Base-by-base conservation (phyloP, 2,888 invertebrate species). In the Atrina japonica region DNA sequence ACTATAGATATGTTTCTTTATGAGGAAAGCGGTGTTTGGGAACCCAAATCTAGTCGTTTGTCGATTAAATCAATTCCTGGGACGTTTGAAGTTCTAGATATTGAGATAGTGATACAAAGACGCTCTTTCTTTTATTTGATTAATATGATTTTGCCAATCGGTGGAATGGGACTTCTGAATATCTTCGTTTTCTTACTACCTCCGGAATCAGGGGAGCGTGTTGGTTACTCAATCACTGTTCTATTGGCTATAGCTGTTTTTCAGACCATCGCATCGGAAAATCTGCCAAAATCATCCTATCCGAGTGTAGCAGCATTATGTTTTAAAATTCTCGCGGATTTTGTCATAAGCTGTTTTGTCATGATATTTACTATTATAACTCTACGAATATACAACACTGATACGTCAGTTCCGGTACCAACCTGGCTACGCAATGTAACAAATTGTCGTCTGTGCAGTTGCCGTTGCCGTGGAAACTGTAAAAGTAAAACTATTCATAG, bases 121-220 rank as follows among this genome's bases (percentile, higher is more conserved):
- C 11, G 40, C n/a, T 16, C 59, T 11, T 41, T 25, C 9, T 59
- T 59, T 11, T 41, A 59, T 23, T 11, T 59, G n/a, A 59, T 59
- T 16, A 59, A 59, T 16, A 59, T 59, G 59, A 59, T 59, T 59
- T 23, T 59, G 16, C 56, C 56, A 5, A 56, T 56, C 23, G 56
- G 21, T 1, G 29, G 18, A 9, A 35, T 56, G 18, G 56, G 56
- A 5, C 11, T 56, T 16, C 16, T 56, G 30, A 56, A 56, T 56
- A 40, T 41, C 9, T 21, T 56, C 3, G 56, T 56, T 29, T 56
- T 56, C 35, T 21, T 56, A 30, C 41, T 56, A 14, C 56, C 56
- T 21, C 30, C 56, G 18, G 30, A 56, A 35, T 56, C 56, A 7
- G 56, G 56, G 11, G 56, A 56, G 18, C 29, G 56, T 21, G 14